Evolutionary conservation across 53 echinoderm and acorn worm species (phyloP).

Genomic region (Stichopus horrens): DNA sequence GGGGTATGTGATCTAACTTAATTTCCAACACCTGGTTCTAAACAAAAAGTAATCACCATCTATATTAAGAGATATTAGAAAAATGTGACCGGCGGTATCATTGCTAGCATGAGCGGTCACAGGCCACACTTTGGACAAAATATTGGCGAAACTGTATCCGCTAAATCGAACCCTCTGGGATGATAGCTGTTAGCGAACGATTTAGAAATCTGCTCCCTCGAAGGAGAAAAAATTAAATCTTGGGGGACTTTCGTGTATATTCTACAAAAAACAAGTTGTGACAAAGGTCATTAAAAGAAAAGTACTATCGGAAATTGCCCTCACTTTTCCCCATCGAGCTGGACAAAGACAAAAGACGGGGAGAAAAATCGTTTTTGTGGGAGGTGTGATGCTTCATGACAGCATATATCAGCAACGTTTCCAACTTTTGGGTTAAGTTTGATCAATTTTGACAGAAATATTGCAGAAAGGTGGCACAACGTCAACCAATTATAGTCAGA

Average conservation of each 20-base stretch:
- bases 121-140: not conserved
- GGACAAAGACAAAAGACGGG: too few species aligned
- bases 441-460: not conserved
- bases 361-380: too few species aligned
- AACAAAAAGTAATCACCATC: conserved; percentile 20
- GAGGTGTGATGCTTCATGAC: not conserved
- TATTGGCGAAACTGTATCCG: not conserved
- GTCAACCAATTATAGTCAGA: not conserved
- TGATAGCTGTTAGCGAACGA: not conserved
- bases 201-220: not conserved
- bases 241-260: not conserved
- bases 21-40: conserved; percentile 38
- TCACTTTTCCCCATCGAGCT: not conserved
- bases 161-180: not conserved
- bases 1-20: not conserved
- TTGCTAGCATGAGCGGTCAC: not conserved
- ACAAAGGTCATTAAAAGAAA: not conserved
- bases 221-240: not conserved
- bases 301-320: not conserved
- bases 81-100: not conserved
- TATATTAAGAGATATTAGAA: conserved; percentile 21
- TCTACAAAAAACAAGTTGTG: not conserved
- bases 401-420: not conserved
- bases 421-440: not conserved
- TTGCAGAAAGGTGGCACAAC: not conserved